phyloP scores from a whole-genome alignment of 1,140 invertebrate species.

The Heliconius hewitsoni region DNA sequence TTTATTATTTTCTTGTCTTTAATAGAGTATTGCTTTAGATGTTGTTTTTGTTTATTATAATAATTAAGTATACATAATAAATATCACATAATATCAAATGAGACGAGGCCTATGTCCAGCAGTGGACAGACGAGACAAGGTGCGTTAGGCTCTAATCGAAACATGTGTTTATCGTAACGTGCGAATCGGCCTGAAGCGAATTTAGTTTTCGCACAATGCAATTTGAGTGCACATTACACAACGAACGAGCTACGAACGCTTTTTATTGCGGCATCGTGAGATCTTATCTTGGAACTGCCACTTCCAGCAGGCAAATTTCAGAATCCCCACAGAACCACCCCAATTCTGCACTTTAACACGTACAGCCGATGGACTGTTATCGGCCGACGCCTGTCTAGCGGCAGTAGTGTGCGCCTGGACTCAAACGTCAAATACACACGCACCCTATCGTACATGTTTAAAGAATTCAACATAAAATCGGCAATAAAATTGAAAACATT shows the following conservation, averaged over 20 bases:
- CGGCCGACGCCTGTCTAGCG: constrained; percentile 36
- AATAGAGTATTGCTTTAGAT: neutral
- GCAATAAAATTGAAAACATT: constrained; percentile 81
- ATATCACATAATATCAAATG: neutral
- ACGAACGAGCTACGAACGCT: constrained; percentile 78
- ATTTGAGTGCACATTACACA: constrained; percentile 81
- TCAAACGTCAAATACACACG: constrained; percentile 59
- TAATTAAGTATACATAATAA: too few relatives aligned
- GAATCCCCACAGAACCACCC: constrained; percentile 52
- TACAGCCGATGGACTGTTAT: constrained; percentile 49
- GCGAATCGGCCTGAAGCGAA: constrained; percentile 79
- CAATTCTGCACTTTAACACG: constrained; percentile 57
- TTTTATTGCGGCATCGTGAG: constrained; percentile 81
- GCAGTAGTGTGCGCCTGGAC: constrained; percentile 46
- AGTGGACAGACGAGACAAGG: constrained; percentile 31
- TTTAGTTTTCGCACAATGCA: constrained; percentile 81
- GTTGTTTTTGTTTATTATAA: too few relatives aligned
- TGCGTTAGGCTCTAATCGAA: constrained; percentile 64
- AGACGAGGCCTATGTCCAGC: too few relatives aligned
- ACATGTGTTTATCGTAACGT: constrained; percentile 79
- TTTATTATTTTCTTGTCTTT: neutral
- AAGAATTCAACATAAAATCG: constrained; percentile 81
- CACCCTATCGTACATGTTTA: constrained; percentile 68
- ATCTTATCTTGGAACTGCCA: constrained; percentile 80
- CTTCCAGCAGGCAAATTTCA: constrained; percentile 80